Evolutionary conservation across 92 coral and sea anemone species (phyloP), one percentile per base, ranked within the genome.

Genomic region (Virgularia gustaviana): DNA sequence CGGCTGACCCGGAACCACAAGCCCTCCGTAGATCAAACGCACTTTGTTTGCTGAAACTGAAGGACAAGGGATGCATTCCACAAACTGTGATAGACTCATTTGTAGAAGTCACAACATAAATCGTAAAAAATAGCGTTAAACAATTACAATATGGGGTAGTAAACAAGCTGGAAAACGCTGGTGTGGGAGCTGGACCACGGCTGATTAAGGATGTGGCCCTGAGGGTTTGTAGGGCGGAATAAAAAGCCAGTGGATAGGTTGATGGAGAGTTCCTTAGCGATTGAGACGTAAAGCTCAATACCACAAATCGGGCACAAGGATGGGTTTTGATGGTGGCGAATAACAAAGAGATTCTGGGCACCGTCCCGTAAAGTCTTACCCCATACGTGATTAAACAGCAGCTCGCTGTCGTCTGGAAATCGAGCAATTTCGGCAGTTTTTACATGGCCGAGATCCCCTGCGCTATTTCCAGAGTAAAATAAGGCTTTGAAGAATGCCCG

Each of bases 401-500:
- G n/a, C n/a, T n/a, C n/a, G n/a, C n/a, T n/a, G n/a, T n/a, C n/a
- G n/a, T n/a, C n/a, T n/a, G n/a, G n/a, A n/a, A n/a, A n/a, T n/a
- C n/a, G n/a, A n/a, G n/a, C n/a, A n/a, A n/a, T n/a, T n/a, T n/a
- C n/a, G n/a, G n/a, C n/a, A n/a, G n/a, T n/a, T n/a, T n/a, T n/a
- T n/a, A n/a, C n/a, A n/a, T n/a, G n/a, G n/a, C n/a, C n/a, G n/a
- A n/a, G n/a, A n/a, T n/a, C n/a, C n/a, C n/a, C n/a, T n/a, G n/a
- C n/a, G n/a, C n/a, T n/a, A n/a, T n/a, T n/a, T n/a, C n/a, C n/a
- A n/a, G n/a, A n/a, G n/a, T n/a, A n/a, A n/a, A n/a, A n/a, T n/a
- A n/a, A n/a, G n/a, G n/a, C 71, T 71, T 79, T 84, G 58, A 84
- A 79, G 65, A 63, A 79, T 13, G 85, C 81, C 63, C 74, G 81